Evolutionary conservation across 1,140 invertebrate genomes (phyloP).

Genomic region (Brachionus koreanus): DNA sequence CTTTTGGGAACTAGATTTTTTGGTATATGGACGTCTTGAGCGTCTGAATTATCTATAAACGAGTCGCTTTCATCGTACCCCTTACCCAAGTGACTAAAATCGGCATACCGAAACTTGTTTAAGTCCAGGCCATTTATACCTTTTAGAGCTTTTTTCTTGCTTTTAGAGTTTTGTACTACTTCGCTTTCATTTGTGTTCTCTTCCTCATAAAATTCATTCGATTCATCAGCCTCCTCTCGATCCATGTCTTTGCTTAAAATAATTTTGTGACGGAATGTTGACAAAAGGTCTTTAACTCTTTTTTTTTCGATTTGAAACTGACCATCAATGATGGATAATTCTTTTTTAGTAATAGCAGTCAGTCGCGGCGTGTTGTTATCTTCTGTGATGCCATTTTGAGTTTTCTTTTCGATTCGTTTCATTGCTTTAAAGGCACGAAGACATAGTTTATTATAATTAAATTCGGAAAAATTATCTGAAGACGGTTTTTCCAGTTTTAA

Average conservation of each 20-base stretch:
- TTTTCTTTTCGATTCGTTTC: neutral
- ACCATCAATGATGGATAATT: neutral
- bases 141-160: neutral
- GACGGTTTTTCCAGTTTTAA: conserved; percentile 17
- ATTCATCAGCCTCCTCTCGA: conserved; percentile 13
- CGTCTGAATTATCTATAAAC: conserved; percentile 43
- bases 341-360: neutral
- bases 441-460: conserved; percentile 15
- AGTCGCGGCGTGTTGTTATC: neutral
- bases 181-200: neutral
- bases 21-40: conserved; percentile 31
- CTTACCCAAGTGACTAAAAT: conserved; percentile 31
- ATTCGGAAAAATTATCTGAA: conserved; percentile 27
- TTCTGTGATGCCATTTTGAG: neutral
- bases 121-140: neutral
- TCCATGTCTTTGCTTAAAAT: conserved; percentile 41
- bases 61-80: conserved; percentile 43
- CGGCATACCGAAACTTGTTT: neutral
- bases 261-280: conserved; percentile 21
- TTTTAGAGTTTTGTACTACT: conserved; percentile 2
- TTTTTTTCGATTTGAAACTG: conserved; percentile 15
- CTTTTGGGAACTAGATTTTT: conserved; percentile 24
- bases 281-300: neutral
- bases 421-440: conserved; percentile 2
- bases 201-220: neutral